Evolutionary conservation across 2,113 vertebrate species (phyloP).

Genomic region (Zingel zingel): DNA sequence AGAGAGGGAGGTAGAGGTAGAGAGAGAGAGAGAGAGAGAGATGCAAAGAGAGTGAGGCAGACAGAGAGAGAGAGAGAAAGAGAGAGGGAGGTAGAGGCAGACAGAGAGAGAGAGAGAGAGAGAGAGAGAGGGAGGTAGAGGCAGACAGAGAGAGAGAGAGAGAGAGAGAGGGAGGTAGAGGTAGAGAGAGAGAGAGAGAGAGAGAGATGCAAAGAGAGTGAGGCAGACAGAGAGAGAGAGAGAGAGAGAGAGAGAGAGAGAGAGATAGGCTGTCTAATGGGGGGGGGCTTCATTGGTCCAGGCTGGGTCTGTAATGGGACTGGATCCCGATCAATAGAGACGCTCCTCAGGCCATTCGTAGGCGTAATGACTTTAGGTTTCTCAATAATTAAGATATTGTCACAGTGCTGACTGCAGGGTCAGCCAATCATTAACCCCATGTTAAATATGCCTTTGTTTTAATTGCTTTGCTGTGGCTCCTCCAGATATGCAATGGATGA

Average conservation of each 20-base stretch:
- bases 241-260: constrained; percentile 22
- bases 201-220: constrained; percentile 16
- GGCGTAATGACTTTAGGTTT: constrained; percentile 87
- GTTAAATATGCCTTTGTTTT: constrained; percentile 89
- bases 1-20: constrained; percentile 1
- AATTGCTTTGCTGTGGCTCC: constrained; percentile 86
- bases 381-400: constrained; percentile 89
- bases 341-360: constrained; percentile 83
- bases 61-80: constrained; percentile 19
- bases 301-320: constrained; percentile 81
- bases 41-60: constrained; percentile 15
- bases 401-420: constrained; percentile 86
- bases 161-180: not conserved
- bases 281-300: constrained; percentile 70
- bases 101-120: constrained; percentile 20
- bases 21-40: not conserved
- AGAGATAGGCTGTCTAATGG: constrained; percentile 62
- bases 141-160: too few relatives aligned
- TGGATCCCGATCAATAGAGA: constrained; percentile 86
- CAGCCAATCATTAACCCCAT: constrained; percentile 88
- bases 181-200: constrained; percentile 16
- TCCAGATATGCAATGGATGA: constrained; percentile 69
- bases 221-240: constrained; percentile 8
- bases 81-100: constrained; percentile 17
- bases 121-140: constrained; percentile 12